A percentile compares a stretch with the other conserved stretches of the same genome.
Conservation (phyloP, 2,113 vertebrate genomes). For the Lynx canadensis region DNA sequence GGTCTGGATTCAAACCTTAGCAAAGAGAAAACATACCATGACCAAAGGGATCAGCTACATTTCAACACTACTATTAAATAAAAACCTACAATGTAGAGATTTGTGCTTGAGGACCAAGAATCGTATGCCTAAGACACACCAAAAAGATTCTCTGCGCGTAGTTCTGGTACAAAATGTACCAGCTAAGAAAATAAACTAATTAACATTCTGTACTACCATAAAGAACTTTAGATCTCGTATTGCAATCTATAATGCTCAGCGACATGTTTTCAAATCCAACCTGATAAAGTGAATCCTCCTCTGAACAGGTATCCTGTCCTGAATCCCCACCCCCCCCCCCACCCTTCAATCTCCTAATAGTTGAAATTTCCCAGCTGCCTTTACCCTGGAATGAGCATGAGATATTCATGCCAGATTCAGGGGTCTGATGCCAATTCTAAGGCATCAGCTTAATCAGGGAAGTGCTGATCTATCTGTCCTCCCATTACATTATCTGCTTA, state of each 20-base stretch:
- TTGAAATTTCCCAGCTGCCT: not conserved
- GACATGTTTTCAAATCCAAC: not conserved
- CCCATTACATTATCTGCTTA: not conserved
- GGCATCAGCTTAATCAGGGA: not conserved
- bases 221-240: rapidly evolving
- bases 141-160: not conserved
- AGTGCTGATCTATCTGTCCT: not conserved
- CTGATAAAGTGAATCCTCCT: not conserved
- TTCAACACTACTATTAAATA: not conserved
- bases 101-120: rapidly evolving
- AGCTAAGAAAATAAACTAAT: not conserved
- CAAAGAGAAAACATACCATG: not conserved
- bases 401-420: not conserved
- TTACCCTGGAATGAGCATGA: not conserved
- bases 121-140: not conserved
- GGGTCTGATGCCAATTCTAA: not conserved
- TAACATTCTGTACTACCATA: not conserved
- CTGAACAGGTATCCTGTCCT: no score
- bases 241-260: rapidly evolving
- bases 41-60: not conserved
- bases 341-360: not conserved
- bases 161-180: not conserved
- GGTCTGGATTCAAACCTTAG: not conserved
- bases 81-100: not conserved
- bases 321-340: not conserved